Evolutionary conservation across 1,140 invertebrate genomes (phyloP), one percentile per base, ranked within the genome.

Genomic region (Leptonema lineaticorne): DNA sequence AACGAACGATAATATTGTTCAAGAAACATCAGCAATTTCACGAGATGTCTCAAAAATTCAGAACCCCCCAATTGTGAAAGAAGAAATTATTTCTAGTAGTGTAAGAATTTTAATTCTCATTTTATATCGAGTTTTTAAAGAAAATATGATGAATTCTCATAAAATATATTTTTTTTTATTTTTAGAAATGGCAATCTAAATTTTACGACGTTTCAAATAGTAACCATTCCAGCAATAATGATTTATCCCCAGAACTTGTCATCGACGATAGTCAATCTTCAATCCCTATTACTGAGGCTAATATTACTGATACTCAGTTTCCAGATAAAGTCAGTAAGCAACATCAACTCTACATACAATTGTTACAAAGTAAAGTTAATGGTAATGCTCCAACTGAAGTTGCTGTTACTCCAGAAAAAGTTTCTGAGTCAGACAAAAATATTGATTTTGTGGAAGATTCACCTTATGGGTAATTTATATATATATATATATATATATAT

Each of bases 291-390:
- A 20, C 22, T 11, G 16, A 8, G 5, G 45, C 48, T 2, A 53
- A 9, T 22, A 2, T 53, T 53, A 5, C 16, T 5, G 6, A 14
- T 22, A 26, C 9, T 2, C 50, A 53, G 27, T 53, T 26, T 22
- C 1, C 27, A 9, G 37, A 37, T 20, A 45, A 37, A 45, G 33
- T 50, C 7, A 45, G 24, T 8, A 68, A 59, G 46, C 62, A 66
- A 20, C 65, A 79, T 58, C 63, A 76, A 26, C 78, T 80, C 68
- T 80, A 78, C 71, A 67, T 79, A 8, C 77, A 80, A 48, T 58
- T 82, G 18, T 30, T 82, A 24, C 78, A 79, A 62, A 76, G 78
- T 1, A 78, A 82, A 50, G 72, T 80, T 1, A 76, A 50, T 60
- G 50, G 22, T 11, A 37, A 4, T 37, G 14, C 22, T 18, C 8